Percentiles rank a stretch among this genome's conserved stretches.
These are phyloP conservation scores for Galemys pyrenaicus DNA, from an alignment of 2,113 vertebrate species.

Conservation along the genomic window DNA sequence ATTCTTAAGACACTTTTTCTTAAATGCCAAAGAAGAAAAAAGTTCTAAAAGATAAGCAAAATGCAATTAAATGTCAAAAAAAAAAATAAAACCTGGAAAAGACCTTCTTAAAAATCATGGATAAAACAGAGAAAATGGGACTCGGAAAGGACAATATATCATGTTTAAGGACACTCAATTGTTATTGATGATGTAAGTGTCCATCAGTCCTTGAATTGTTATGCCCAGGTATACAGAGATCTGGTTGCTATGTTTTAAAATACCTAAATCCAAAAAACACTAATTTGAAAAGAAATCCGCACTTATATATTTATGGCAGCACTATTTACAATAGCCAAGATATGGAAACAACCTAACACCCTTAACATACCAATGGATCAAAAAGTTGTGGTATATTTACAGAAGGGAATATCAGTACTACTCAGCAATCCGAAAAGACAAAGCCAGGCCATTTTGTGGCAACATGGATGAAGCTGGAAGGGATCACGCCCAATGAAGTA, in stretches of 20 bases:
- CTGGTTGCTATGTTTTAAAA: constrained; percentile 20
- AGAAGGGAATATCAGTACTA: too few relatives aligned
- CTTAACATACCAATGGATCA: too few relatives aligned
- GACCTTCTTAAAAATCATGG: background rate
- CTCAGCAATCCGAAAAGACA: too few relatives aligned
- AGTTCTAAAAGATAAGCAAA: background rate
- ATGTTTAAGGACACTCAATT: background rate
- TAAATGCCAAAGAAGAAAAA: background rate
- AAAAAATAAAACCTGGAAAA: background rate
- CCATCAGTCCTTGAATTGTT: background rate
- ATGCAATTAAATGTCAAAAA: background rate
- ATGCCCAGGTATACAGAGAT: background rate
- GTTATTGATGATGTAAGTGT: background rate
- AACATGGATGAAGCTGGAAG: too few relatives aligned
- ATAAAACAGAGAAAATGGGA: background rate
- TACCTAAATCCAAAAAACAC: background rate
- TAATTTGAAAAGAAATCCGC: too few relatives aligned
- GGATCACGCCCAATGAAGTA: too few relatives aligned
- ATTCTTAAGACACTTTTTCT: background rate
- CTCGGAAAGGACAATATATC: background rate
- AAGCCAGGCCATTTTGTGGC: too few relatives aligned
- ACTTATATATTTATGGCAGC: too few relatives aligned
- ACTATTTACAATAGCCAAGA: too few relatives aligned
- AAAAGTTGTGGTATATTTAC: too few relatives aligned
- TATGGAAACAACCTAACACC: too few relatives aligned